Base-by-base conservation (phyloP, 2,888 invertebrate genomes). In the Steinernema hermaphroditum region DNA sequence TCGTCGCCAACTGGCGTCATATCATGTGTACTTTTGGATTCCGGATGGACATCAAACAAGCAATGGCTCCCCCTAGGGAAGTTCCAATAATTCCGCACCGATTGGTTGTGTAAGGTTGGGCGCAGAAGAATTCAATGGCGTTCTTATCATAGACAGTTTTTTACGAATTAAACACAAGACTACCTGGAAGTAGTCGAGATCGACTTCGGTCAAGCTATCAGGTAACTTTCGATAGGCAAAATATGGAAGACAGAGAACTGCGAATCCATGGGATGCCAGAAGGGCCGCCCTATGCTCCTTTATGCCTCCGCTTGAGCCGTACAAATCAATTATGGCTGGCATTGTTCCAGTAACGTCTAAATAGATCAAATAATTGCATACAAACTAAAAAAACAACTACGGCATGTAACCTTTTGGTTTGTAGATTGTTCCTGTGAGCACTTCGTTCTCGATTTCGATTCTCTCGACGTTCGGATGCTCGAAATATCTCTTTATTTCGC, bases 241-340 rank as follows among this genome's bases (percentile, higher is more conserved):
- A 27, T 62, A 62, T 8, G 62, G 62, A 22, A 62, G 62, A 29
- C 62, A 62, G 12, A 62, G 29, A 1, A 62, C 62, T 14, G 62
- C 29, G n/a, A 62, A 62, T 12, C 62, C 62, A 19, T 62, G 62
- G 9, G 62, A 62, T 16, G 62, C 62, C 62, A 62, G 62, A 16
- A 62, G 32, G 32, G 62, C 62, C 1, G 62, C 62, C 32, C 62
- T 22, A 14, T 62, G 62, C 19, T 62, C 62, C 62, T 62, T 62
- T 8, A 62, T 62, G 27, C 62, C 62, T 6, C 62, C 62, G 19
- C 62, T 62, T 2, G 62, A 62, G 8, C 62, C 62, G 16, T 62
- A 62, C 16, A 62, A 16, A 16, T 62, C 62, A 34, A 62, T 62
- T 14, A 62, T 27, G 29, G 32, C 62, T 6, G 62, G 62, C 1